A percentile compares a stretch with the other conserved stretches of the same genome.
phyloP scores from a whole-genome alignment of 2,888 invertebrate species.

The Dione juno region DNA sequence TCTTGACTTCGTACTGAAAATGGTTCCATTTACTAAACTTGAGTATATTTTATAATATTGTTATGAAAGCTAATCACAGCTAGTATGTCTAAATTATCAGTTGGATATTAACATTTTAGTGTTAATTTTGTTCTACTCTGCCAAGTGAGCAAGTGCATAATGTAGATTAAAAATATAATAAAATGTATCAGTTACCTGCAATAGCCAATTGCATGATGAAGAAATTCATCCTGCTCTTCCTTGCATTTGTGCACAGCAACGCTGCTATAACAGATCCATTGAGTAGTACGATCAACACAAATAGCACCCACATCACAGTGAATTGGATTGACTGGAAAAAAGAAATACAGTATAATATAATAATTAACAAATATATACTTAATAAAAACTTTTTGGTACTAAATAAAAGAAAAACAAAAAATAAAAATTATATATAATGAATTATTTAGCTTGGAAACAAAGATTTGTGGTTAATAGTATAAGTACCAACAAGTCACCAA shows the following conservation, averaged over 20 bases:
- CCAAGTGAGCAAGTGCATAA: too few relatives aligned
- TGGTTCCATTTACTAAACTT: too few relatives aligned
- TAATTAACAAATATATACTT: too few relatives aligned
- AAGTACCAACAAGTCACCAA: background rate
- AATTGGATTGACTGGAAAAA: constrained; percentile 91
- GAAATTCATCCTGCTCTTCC: constrained; percentile 97
- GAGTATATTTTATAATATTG: too few relatives aligned
- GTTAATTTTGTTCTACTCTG: too few relatives aligned
- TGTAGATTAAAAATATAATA: too few relatives aligned
- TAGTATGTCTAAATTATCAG: too few relatives aligned
- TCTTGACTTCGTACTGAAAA: too few relatives aligned
- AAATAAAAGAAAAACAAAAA: too few relatives aligned
- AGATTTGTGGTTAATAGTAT: background rate
- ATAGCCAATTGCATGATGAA: constrained; percentile 96
- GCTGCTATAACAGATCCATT: constrained; percentile 95
- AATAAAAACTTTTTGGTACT: too few relatives aligned
- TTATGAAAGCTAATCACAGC: too few relatives aligned
- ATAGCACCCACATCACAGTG: constrained; percentile 92
- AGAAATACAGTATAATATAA: background rate
- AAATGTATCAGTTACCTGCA: constrained; percentile 86
- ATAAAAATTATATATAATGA: background rate
- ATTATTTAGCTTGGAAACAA: background rate
- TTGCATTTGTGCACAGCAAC: constrained; percentile 90
- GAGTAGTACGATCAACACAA: constrained; percentile 92
- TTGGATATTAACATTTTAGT: too few relatives aligned